Evolutionary conservation across 2,888 invertebrate genomes (phyloP).

Genomic region (Philereme transversata): DNA sequence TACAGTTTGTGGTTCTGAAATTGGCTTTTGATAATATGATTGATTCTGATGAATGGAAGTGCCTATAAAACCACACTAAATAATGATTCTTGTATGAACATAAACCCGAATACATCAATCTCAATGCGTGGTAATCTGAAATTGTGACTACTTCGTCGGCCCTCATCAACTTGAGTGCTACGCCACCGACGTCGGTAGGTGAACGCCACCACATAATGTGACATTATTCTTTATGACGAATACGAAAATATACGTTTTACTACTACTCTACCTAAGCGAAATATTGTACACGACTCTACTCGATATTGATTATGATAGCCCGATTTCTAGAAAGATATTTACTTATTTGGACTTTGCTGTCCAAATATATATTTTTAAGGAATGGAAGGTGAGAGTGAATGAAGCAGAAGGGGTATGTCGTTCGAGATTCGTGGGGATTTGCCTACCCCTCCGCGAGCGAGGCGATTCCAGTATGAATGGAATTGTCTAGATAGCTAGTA

Average conservation of each 20-base stretch:
- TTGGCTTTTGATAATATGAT: neutral
- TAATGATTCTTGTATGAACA: constrained; percentile 30
- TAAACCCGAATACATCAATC: constrained; percentile 39
- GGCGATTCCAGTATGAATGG: no score
- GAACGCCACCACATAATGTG: constrained; percentile 48
- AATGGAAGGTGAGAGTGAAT: no score
- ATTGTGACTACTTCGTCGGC: constrained; percentile 45
- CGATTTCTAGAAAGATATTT: neutral
- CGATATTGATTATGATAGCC: neutral
- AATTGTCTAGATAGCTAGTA: no score
- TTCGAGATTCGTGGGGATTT: no score
- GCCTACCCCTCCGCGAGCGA: no score
- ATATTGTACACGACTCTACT: neutral
- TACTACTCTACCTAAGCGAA: constrained; percentile 33
- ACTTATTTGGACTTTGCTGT: no score
- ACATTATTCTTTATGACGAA: constrained; percentile 59
- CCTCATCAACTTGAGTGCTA: constrained; percentile 69
- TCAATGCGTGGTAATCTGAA: constrained; percentile 33
- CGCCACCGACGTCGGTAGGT: constrained; percentile 25
- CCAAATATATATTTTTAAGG: no score
- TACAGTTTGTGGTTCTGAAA: no score
- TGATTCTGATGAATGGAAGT: constrained; percentile 9
- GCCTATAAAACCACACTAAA: constrained; percentile 29
- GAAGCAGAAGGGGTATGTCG: no score
- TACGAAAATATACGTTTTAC: constrained; percentile 53